These are phyloP conservation scores for Poeciliopsis prolifica DNA, from an alignment of 2,113 vertebrate species.

Conservation along the genomic window DNA sequence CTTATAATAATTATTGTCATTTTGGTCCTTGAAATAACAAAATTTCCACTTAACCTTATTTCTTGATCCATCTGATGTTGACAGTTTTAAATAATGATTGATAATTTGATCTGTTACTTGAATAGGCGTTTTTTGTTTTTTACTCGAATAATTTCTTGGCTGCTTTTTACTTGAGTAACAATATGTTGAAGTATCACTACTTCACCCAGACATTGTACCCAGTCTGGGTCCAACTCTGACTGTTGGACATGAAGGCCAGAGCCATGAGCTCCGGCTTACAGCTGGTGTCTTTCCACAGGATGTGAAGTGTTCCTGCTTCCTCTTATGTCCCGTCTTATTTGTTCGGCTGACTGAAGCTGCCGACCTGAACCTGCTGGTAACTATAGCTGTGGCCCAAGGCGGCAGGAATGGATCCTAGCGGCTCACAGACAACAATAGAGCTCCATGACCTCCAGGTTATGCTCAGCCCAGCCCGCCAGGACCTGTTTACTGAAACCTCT, in stretches of 20 bases:
- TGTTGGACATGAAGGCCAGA: neutral
- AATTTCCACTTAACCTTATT: too few species aligned
- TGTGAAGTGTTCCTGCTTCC: conserved; percentile 18
- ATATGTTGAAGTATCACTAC: too few species aligned
- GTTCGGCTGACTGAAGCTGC: conserved; percentile 47
- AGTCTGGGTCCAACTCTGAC: neutral
- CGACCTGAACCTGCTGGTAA: conserved; percentile 71
- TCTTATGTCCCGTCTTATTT: conserved; percentile 59
- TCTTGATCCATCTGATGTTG: too few species aligned
- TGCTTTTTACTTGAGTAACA: too few species aligned
- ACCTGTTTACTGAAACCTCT: neutral
- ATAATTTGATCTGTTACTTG: too few species aligned
- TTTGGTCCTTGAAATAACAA: too few species aligned
- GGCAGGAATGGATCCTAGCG: conserved; percentile 53
- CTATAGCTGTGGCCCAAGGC: conserved; percentile 68
- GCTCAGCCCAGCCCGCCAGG: conserved; percentile 53
- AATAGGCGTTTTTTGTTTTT: too few species aligned
- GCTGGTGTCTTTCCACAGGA: conserved; percentile 28
- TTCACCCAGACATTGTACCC: too few species aligned
- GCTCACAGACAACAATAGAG: conserved; percentile 67
- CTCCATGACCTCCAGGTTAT: conserved; percentile 64
- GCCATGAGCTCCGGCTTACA: conserved; percentile 2
- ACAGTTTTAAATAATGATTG: too few species aligned
- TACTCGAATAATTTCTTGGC: too few species aligned
- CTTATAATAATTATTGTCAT: too few species aligned